phyloP scores from a whole-genome alignment of 1,140 invertebrate species.

The Potamilus streckersoni region DNA sequence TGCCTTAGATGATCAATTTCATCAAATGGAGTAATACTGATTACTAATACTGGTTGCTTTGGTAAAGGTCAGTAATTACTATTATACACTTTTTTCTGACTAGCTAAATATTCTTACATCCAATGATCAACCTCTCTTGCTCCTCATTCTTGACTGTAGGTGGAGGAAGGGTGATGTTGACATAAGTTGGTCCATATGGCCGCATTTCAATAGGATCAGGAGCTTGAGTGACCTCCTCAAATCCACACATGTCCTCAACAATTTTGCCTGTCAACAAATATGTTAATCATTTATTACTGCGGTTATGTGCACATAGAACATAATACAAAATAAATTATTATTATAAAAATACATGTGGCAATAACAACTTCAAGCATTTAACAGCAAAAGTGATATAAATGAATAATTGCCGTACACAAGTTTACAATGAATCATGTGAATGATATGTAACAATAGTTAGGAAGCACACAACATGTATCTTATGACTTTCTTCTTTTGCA shows the following conservation, averaged over 20 bases:
- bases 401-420: too few species aligned
- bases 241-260: slow-evolving; percentile 64
- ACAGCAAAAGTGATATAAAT: not conserved
- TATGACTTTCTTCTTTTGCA: too few species aligned
- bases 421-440: too few species aligned
- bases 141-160: slow-evolving; percentile 1
- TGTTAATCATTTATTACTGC: not conserved
- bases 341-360: not conserved
- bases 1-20: too few species aligned
- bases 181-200: slow-evolving; percentile 44
- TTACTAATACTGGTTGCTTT: too few species aligned
- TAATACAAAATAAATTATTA: not conserved
- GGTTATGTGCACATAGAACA: not conserved
- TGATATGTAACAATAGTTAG: too few species aligned
- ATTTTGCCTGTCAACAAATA: slow-evolving; percentile 38
- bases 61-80: too few species aligned
- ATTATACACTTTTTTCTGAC: too few species aligned
- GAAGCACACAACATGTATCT: too few species aligned
- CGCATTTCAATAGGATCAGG: slow-evolving; percentile 60
- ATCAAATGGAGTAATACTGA: too few species aligned
- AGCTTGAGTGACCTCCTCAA: slow-evolving; percentile 62
- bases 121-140: slow-evolving; percentile 26
- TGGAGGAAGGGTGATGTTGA: slow-evolving; percentile 53
- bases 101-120: slow-evolving; percentile 14
- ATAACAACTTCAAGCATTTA: not conserved